These are phyloP conservation scores for Bombyx mandarina DNA, from an alignment of 1,140 invertebrate genomes.

Conservation along the genomic window DNA sequence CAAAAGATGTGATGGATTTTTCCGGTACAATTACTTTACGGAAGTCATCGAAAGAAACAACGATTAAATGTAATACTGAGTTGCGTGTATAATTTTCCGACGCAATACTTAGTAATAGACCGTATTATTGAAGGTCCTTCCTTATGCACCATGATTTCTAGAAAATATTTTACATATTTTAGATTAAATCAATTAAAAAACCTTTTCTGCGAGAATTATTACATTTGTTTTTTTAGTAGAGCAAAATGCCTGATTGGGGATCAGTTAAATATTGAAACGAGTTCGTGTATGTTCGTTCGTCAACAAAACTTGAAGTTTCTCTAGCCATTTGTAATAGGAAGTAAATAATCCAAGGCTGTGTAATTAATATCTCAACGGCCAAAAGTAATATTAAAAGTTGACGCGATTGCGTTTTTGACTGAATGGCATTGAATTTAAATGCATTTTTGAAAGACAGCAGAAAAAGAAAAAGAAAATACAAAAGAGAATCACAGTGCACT, in stretches of 20 bases:
- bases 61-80: conserved; percentile 17
- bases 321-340: conserved; percentile 26
- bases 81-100: conserved; percentile 29
- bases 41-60: too few relatives aligned
- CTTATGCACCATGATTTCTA: conserved; percentile 11
- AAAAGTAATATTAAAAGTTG: too few relatives aligned
- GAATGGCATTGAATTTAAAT: background rate
- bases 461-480: conserved; percentile 1
- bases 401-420: too few relatives aligned
- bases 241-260: conserved; percentile 20
- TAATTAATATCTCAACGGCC: conserved; percentile 22
- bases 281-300: conserved; percentile 32
- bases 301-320: conserved; percentile 27
- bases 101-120: conserved; percentile 45
- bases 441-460: background rate
- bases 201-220: too few relatives aligned
- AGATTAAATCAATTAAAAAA: too few relatives aligned
- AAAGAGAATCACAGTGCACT: background rate
- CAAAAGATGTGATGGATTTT: too few relatives aligned
- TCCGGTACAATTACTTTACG: too few relatives aligned
- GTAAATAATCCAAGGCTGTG: conserved; percentile 20
- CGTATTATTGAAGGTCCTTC: conserved; percentile 47
- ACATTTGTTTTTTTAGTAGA: too few relatives aligned
- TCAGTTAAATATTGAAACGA: conserved; percentile 75
- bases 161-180: background rate